phyloP scores from a whole-genome alignment of 2,797 vertebrate genomes.

The Adelosebastes latens region DNA sequence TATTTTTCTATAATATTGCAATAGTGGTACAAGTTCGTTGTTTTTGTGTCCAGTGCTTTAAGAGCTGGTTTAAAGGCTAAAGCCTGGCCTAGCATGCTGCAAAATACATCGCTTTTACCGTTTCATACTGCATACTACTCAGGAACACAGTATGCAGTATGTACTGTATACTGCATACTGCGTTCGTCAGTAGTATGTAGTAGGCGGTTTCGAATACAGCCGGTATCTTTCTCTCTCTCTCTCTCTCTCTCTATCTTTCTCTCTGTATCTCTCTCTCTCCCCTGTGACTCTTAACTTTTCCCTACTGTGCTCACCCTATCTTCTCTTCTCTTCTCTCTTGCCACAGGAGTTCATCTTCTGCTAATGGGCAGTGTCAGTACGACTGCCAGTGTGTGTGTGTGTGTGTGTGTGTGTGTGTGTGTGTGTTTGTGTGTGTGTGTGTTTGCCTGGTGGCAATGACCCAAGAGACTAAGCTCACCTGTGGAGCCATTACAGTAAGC shows the following conservation, averaged over 20 bases:
- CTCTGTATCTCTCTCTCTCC: neutral
- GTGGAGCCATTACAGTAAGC: slow-evolving; percentile 23
- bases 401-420: neutral
- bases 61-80: no score
- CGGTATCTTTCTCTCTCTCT: neutral
- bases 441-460: slow-evolving; percentile 1
- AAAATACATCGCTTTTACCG: no score
- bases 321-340: slow-evolving; percentile 5
- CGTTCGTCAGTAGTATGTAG: fast-evolving
- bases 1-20: no score
- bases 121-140: no score
- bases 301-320: neutral
- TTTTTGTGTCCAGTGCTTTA: no score
- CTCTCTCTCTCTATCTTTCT: neutral
- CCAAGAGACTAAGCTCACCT: slow-evolving; percentile 26
- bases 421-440: neutral
- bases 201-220: no score
- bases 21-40: no score
- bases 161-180: no score
- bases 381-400: neutral
- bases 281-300: slow-evolving; percentile 14
- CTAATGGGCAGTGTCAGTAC: slow-evolving; percentile 48
- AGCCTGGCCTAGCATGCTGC: fast-evolving
- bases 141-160: no score
- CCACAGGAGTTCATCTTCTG: slow-evolving; percentile 46